These are phyloP conservation scores for Drosophila peninsularis DNA, from an alignment of 2,888 invertebrate species.

Conservation along the genomic window DNA sequence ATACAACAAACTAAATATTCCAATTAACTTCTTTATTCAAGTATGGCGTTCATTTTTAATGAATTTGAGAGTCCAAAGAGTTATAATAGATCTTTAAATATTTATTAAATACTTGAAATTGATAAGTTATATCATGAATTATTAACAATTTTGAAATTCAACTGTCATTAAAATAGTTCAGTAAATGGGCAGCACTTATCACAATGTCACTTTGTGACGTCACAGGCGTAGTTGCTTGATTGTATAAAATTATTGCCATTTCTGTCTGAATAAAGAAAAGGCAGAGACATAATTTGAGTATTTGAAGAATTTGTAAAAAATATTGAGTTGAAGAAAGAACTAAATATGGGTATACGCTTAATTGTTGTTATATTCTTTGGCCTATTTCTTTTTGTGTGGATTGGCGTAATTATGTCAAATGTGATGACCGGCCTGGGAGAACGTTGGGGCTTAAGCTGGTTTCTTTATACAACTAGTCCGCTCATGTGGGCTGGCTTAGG, in stretches of 20 bases:
- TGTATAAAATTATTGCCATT: background rate
- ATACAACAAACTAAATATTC: background rate
- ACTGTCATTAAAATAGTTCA: background rate
- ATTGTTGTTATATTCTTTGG: slow-evolving; percentile 79
- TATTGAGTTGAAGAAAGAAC: background rate
- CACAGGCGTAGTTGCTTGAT: background rate
- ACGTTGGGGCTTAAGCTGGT: slow-evolving; percentile 94
- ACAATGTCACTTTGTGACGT: background rate
- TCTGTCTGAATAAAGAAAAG: too few species aligned
- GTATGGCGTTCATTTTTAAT: slow-evolving; percentile 3
- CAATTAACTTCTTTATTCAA: background rate
- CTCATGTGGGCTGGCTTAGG: slow-evolving; percentile 98
- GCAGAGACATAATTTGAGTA: background rate
- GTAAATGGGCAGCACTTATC: slow-evolving; percentile 14
- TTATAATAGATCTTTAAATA: too few species aligned
- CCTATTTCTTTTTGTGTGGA: slow-evolving; percentile 85
- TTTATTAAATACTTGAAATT: too few species aligned
- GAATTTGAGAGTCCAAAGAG: too few species aligned
- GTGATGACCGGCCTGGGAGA: slow-evolving; percentile 93
- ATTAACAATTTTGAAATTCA: background rate
- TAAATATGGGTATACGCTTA: slow-evolving; percentile 30
- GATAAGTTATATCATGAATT: too few species aligned
- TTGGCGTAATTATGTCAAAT: slow-evolving; percentile 84
- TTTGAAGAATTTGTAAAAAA: background rate
- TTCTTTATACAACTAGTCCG: slow-evolving; percentile 94